A percentile compares a stretch with the other conserved stretches of the same genome.
Conservation (phyloP, 2,113 vertebrate genomes). For the Coregonus clupeaformis region DNA sequence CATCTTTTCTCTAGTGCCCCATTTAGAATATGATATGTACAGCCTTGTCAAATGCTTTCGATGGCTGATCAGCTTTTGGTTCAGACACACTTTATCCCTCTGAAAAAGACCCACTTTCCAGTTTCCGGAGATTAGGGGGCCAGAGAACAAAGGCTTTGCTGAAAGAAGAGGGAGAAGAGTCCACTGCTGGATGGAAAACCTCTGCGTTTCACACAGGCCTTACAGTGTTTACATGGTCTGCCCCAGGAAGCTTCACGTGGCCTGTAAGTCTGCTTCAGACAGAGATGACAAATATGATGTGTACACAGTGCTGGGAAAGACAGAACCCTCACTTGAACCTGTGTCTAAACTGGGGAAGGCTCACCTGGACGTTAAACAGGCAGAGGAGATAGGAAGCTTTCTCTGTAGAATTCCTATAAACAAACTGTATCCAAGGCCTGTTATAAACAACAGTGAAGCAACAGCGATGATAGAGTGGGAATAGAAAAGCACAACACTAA, state of each 20-base stretch:
- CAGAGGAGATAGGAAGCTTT: conserved; percentile 19
- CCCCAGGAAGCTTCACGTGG: conserved; percentile 47
- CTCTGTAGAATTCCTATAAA: conserved; percentile 20
- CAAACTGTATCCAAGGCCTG: conserved; percentile 2
- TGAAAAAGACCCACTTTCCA: conserved; percentile 59
- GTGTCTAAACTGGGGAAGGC: background rate
- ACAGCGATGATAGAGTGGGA: too few relatives aligned
- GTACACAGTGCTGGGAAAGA: conserved; percentile 44
- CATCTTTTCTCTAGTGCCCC: conserved; percentile 53
- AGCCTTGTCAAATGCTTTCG: conserved; percentile 42
- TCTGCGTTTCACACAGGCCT: conserved; percentile 57
- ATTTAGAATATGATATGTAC: conserved; percentile 57
- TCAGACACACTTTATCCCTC: conserved; percentile 59
- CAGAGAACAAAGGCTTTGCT: conserved; percentile 64
- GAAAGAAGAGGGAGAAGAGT: conserved; percentile 36
- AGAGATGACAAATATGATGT: conserved; percentile 54
- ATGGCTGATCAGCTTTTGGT: conserved; percentile 66
- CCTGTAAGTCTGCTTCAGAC: conserved; percentile 44
- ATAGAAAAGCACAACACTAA: too few relatives aligned
- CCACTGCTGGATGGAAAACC: background rate
- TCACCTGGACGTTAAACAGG: conserved; percentile 41
- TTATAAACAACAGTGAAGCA: too few relatives aligned
- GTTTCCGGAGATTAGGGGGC: conserved; percentile 8
- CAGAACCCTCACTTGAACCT: background rate
- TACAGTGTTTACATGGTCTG: conserved; percentile 65